phyloP scores from a whole-genome alignment of 2,888 invertebrate species.

The Caenorhabditis macrosperma region DNA sequence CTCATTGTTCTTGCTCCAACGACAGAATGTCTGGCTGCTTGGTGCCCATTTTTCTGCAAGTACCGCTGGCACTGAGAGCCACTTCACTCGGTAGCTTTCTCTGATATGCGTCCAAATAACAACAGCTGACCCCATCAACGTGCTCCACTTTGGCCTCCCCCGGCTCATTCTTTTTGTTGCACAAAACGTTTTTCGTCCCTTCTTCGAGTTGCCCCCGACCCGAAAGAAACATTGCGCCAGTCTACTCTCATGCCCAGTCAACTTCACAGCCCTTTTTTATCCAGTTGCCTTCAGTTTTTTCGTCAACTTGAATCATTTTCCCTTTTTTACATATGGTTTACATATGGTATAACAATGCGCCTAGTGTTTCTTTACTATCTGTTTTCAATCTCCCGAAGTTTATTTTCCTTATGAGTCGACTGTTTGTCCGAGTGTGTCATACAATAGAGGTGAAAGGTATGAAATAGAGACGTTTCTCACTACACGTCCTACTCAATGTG shows the following conservation, averaged over 20 bases:
- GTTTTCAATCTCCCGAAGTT: background rate
- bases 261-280: background rate
- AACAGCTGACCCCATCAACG: slow-evolving; percentile 54
- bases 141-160: slow-evolving; percentile 23
- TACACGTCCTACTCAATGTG: background rate
- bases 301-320: too few species aligned
- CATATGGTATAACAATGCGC: too few species aligned
- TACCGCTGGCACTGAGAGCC: background rate
- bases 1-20: background rate
- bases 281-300: background rate
- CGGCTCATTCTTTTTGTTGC: slow-evolving; percentile 49
- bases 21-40: background rate
- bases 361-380: background rate
- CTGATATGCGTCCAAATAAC: slow-evolving; percentile 44
- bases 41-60: background rate
- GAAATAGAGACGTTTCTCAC: background rate
- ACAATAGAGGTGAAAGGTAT: background rate
- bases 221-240: slow-evolving; percentile 17
- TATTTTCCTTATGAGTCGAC: background rate
- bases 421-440: background rate
- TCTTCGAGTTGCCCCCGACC: slow-evolving; percentile 19
- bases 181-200: slow-evolving; percentile 32
- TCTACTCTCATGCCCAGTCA: background rate
- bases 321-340: too few species aligned
- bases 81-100: background rate